phyloP scores from a whole-genome alignment of 1,140 invertebrate genomes.

The Platorchestia sp. region DNA sequence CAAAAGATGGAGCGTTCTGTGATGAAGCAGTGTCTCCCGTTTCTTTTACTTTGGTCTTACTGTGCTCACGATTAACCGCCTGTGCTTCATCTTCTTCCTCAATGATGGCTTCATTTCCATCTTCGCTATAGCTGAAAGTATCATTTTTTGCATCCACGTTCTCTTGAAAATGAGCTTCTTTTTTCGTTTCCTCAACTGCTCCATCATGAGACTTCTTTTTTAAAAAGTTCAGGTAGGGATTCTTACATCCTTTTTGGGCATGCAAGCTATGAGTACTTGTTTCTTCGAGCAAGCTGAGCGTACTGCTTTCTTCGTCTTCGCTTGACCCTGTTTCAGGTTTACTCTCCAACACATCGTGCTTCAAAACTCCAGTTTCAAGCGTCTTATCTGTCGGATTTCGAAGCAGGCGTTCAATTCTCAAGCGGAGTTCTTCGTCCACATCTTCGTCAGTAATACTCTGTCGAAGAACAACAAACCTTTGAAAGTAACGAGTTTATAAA shows the following conservation, averaged over 20 bases:
- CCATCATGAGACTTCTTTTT: not conserved
- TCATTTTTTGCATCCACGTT: not conserved
- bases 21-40: not conserved
- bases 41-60: not conserved
- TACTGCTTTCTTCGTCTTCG: not conserved
- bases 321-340: not conserved
- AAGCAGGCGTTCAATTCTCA: constrained; percentile 4
- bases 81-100: not conserved
- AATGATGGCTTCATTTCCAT: not conserved
- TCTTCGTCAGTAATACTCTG: not conserved
- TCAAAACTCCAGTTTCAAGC: not conserved
- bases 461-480: not conserved
- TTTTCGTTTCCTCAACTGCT: not conserved
- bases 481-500: not conserved
- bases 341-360: not conserved
- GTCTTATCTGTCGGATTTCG: not conserved
- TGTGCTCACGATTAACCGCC: not conserved
- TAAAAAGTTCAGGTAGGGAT: constrained; percentile 18
- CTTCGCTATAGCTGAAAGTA: not conserved
- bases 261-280: not conserved
- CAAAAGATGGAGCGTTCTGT: not conserved
- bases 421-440: constrained; percentile 3
- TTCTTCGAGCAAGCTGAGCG: not conserved
- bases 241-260: not conserved
- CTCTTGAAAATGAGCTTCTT: not conserved